These are phyloP conservation scores for Dendrolimus punctatus DNA, from an alignment of 1,140 invertebrate genomes.

Conservation along the genomic window DNA sequence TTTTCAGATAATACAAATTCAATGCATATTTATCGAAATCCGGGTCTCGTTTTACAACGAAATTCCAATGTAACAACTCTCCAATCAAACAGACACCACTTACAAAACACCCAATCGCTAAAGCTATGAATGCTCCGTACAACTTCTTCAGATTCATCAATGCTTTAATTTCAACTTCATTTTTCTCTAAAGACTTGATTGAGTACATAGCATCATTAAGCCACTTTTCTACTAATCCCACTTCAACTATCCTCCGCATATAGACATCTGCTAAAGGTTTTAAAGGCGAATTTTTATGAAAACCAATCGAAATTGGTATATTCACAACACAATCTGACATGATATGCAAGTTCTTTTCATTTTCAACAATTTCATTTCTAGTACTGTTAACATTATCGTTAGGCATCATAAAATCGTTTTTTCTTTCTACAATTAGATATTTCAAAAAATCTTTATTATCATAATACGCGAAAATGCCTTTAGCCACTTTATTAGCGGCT, in stretches of 20 bases:
- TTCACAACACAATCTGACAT: slow-evolving; percentile 86
- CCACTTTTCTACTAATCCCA: slow-evolving; percentile 86
- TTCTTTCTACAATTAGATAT: slow-evolving; percentile 74
- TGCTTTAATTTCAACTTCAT: slow-evolving; percentile 75
- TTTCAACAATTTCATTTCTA: slow-evolving; percentile 25
- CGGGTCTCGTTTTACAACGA: slow-evolving; percentile 77
- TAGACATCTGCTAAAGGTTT: slow-evolving; percentile 80
- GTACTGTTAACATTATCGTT: slow-evolving; percentile 24
- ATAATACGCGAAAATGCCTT: slow-evolving; percentile 83
- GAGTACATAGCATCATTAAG: slow-evolving; percentile 79
- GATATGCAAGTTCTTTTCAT: slow-evolving; percentile 79
- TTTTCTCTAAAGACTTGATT: slow-evolving; percentile 48
- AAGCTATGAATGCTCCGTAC: slow-evolving; percentile 81
- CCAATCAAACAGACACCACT: slow-evolving; percentile 72
- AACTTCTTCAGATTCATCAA: slow-evolving; percentile 84
- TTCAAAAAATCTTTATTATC: slow-evolving; percentile 84
- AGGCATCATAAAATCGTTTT: slow-evolving; percentile 35
- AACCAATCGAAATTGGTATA: slow-evolving; percentile 84
- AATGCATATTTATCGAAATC: slow-evolving; percentile 80
- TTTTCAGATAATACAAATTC: slow-evolving; percentile 68
- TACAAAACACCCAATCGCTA: slow-evolving; percentile 78
- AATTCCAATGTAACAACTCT: slow-evolving; percentile 79
- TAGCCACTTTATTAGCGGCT: slow-evolving; percentile 76
- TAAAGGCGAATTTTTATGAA: slow-evolving; percentile 86
- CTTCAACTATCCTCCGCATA: slow-evolving; percentile 79